These are phyloP conservation scores for Megalonaias nervosa DNA, from an alignment of 1,140 invertebrate genomes.

Conservation along the genomic window DNA sequence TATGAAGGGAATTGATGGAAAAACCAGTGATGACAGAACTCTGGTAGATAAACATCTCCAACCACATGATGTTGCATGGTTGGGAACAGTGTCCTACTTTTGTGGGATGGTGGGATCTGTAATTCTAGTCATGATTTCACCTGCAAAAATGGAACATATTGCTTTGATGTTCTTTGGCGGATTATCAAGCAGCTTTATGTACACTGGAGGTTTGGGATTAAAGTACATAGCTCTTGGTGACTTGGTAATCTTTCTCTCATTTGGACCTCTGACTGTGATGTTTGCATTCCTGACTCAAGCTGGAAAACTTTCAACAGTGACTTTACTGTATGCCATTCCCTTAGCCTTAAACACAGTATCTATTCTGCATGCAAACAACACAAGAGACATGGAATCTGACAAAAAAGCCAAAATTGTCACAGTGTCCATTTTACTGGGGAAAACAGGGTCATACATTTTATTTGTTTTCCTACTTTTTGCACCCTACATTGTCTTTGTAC, in stretches of 20 bases:
- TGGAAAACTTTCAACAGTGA: slow-evolving; percentile 77
- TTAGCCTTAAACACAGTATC: slow-evolving; percentile 95
- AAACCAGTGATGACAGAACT: slow-evolving; percentile 90
- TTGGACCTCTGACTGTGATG: slow-evolving; percentile 94
- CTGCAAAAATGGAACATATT: slow-evolving; percentile 93
- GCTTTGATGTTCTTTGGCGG: slow-evolving; percentile 96
- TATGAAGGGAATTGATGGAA: slow-evolving; percentile 92
- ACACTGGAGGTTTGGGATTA: slow-evolving; percentile 89
- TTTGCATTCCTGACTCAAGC: slow-evolving; percentile 95
- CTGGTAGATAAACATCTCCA: slow-evolving; percentile 91
- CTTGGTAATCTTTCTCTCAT: slow-evolving; percentile 90
- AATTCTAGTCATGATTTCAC: slow-evolving; percentile 83
- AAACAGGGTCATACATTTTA: slow-evolving; percentile 90
- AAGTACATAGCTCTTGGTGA: slow-evolving; percentile 95
- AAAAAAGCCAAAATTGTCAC: slow-evolving; percentile 91
- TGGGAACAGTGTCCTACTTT: slow-evolving; percentile 90
- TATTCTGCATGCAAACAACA: slow-evolving; percentile 95
- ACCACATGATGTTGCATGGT: slow-evolving; percentile 87
- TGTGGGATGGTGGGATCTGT: slow-evolving; percentile 92
- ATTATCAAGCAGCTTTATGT: slow-evolving; percentile 84
- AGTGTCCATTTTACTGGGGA: slow-evolving; percentile 92
- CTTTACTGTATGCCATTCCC: slow-evolving; percentile 94
- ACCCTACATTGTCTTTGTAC: slow-evolving; percentile 91
- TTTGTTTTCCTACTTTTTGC: slow-evolving; percentile 93
- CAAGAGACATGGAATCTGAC: slow-evolving; percentile 89